Percentiles rank a stretch among this genome's conserved stretches.
These are phyloP conservation scores for Eudasyphora cyanicolor DNA, from an alignment of 2,888 invertebrate species.

Conservation along the genomic window DNA sequence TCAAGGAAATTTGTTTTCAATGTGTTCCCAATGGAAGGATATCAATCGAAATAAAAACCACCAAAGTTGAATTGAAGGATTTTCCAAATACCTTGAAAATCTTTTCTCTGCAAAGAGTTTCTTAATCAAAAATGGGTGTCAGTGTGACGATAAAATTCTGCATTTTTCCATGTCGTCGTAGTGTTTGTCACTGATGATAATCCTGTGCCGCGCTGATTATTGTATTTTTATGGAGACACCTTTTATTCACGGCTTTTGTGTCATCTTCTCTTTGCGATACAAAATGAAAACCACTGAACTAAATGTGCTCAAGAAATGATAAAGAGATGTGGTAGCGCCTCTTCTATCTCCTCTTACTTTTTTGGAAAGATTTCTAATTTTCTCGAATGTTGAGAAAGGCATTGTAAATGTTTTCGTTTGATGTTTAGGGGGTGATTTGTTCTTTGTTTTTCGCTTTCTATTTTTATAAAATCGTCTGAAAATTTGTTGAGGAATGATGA, in stretches of 20 bases:
- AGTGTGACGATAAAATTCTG: not conserved
- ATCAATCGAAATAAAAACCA: too few species aligned
- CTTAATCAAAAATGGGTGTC: too few species aligned
- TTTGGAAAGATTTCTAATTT: not conserved
- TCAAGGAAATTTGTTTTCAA: too few species aligned
- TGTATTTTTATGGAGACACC: not conserved
- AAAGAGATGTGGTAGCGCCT: not conserved
- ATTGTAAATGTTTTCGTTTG: conserved; percentile 7
- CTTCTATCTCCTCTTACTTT: not conserved
- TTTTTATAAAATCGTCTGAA: too few species aligned
- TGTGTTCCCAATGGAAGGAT: too few species aligned
- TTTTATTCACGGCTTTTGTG: conserved; percentile 4
- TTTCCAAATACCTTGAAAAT: too few species aligned
- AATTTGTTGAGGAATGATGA: too few species aligned
- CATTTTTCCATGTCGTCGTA: not conserved
- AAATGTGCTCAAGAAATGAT: not conserved
- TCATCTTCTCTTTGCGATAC: not conserved
- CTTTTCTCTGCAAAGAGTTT: too few species aligned
- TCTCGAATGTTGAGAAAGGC: too few species aligned
- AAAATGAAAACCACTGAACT: not conserved
- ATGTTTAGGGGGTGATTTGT: too few species aligned
- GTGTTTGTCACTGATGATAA: not conserved
- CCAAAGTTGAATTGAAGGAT: too few species aligned
- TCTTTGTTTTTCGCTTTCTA: too few species aligned
- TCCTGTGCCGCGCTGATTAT: not conserved